These are phyloP conservation scores for Sparidentex hasta DNA, from an alignment of 2,797 vertebrate genomes.

Conservation along the genomic window DNA sequence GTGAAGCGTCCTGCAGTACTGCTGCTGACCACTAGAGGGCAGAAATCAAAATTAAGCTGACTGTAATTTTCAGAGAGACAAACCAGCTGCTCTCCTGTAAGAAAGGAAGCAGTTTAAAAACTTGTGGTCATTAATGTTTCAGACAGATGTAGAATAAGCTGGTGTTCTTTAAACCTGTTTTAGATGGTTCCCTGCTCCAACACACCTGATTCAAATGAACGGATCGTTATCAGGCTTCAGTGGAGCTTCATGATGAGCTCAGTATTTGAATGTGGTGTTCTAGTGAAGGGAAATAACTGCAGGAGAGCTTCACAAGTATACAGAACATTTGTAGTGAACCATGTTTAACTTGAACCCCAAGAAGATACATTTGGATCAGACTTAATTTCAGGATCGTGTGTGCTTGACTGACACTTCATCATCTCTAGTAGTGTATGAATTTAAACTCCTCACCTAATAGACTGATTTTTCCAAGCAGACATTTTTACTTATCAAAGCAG, in stretches of 20 bases:
- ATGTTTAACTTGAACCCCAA: not conserved
- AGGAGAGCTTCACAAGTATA: not conserved
- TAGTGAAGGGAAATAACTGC: not conserved
- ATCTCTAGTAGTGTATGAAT: not conserved
- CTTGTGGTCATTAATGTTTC: not conserved
- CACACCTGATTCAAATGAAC: too few relatives aligned
- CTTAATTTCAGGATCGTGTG: too few relatives aligned
- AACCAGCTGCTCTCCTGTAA: not conserved
- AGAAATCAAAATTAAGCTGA: not conserved
- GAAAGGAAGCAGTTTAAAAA: not conserved
- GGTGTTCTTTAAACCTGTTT: too few relatives aligned
- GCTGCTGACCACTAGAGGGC: constrained; percentile 31
- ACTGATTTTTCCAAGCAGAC: too few relatives aligned
- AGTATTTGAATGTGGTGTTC: too few relatives aligned
- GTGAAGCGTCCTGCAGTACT: not conserved
- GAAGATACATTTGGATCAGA: not conserved
- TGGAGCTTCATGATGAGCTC: too few relatives aligned
- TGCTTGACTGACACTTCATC: not conserved
- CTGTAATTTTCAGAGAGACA: not conserved
- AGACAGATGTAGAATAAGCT: too few relatives aligned
- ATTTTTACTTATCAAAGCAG: too few relatives aligned
- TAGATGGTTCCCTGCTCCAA: too few relatives aligned
- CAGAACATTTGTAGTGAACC: not conserved
- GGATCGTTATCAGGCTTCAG: too few relatives aligned
- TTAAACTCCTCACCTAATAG: not conserved